Evolutionary conservation across 1,140 invertebrate genomes (phyloP), one percentile per base, ranked within the genome.

Genomic region (Drosophila bocqueti): DNA sequence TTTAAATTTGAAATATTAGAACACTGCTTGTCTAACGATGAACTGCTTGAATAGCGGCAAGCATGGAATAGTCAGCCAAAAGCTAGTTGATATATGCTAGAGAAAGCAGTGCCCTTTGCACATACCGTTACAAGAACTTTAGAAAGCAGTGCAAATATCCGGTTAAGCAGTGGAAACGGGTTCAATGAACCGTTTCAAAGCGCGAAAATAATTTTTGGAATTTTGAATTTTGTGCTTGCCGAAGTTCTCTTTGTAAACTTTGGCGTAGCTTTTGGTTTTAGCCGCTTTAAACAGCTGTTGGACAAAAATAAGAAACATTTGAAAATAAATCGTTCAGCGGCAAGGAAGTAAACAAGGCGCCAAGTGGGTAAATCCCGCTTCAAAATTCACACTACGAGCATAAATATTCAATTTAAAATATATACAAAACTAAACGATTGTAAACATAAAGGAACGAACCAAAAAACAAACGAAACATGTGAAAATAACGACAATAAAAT

Each of bases 271-370:
- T 38, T 55, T 16, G 16, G 7, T n/a, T 54, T 49, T 40, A 38
- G 15, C 24, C 55, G 34, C 42, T 76, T 61, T 11, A 42, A 81
- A 66, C 69, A 90, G 81, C 84, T 87, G 83, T 81, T 83, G 47
- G 13, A 1, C 36, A 16, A 42, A 46, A 62, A 42, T 15, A 43
- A 29, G 40, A 52, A 80, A 78, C 87, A 91, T 91, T 91, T 91
- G 47, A 91, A 91, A 91, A 74, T 57, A 91, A 91, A 81, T 59
- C 87, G 86, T 86, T 83, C 74, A 83, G 69, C 77, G 71, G 68
- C 57, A 76, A 83, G 81, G 87, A 91, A 84, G 79, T 76, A 40
- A 79, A 83, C 13, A 52, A 38, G 10, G 38, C 52, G 47, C 21
- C 26, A 34, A 16, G 43, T 34, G 40, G 31, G 38, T 3, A 26